Base-by-base conservation (phyloP, 2,888 invertebrate species). In the Xestia rhomboidea region DNA sequence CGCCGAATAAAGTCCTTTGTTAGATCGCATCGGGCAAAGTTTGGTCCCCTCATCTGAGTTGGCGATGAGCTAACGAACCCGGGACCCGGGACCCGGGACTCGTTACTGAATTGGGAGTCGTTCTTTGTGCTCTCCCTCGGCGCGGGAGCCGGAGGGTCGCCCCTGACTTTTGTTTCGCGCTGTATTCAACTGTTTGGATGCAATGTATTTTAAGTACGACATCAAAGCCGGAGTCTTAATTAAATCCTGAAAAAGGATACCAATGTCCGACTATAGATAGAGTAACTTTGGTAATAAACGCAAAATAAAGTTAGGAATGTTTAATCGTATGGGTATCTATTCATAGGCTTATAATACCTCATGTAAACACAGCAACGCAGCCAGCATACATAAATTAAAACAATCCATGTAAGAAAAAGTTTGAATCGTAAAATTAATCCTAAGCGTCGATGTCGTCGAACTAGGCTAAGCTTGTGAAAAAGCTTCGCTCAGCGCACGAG, bases 91-190 rank as follows among this genome's bases (percentile, higher is more conserved):
- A 89, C 89, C 85, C 87, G 87, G 86, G 85, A 86, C 92, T 92
- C 93, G 93, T 94, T 93, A 93, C 93, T 89, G 91, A 91, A 92
- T 92, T 92, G 92, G 93, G 93, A 93, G 91, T 86, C 90, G 87
- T 86, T 92, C 93, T 94, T 95, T 95, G 95, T 95, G 92, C 91
- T 93, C 92, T 91, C 95, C 95, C 95, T 92, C 89, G 90, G 87
- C 85, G 87, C 83, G 89, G 84, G 89, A 93, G 90, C 89, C 90
- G 91, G 92, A 94, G 94, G 95, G 94, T 93, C 93, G 89, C 90
- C 89, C 89, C 92, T 91, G 90, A 94, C 93, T 94, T 94, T 93
- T 94, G 93, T 94, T 93, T 93, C 88, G 87, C 87, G 83, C 89
- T 88, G 86, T 91, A 91, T 92, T 92, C 90, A 91, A 86, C 82